Evolutionary conservation across 2,888 invertebrate species (phyloP), one percentile per base, ranked within the genome.

Genomic region (Phortica magna): DNA sequence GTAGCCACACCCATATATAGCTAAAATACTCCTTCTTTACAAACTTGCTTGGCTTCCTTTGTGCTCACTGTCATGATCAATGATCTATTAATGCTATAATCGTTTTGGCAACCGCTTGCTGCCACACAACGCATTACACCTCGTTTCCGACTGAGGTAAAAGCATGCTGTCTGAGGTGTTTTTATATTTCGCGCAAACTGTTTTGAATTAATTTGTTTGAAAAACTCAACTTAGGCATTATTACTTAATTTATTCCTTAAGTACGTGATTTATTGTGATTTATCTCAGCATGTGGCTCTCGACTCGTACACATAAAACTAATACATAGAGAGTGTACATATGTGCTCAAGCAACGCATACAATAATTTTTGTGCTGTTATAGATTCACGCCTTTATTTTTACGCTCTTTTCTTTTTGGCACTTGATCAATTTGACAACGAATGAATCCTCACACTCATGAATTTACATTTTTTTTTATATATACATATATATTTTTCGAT

Each of bases 201-300:
- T 48, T 9, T 48, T 9, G 48, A 48, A 48, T 48, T 48, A 9
- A 42, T 48, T 70, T 17, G 74, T 67, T 64, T 64, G 61, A 55
- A 68, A 48, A 53, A 12, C 43, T 2, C 72, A 70, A 17, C 68
- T 67, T 65, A 57, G 22, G 22, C 57, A 64, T 53, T 74, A 59
- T 55, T 77, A 64, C 76, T 76, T 72, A 81, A 81, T 81, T 81
- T 81, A 76, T 79, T 81, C 77, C 76, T 42, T 76, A 76, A 77
- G 77, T 67, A 80, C 77, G 76, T 80, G 81, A 87, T 85, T 87
- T 84, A 85, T 85, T 75, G 72, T 84, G 88, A 87, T 81, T 79
- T 84, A 82, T 83, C 78, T 61, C 68, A 77, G 77, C 86, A 85
- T 84, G 79, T 81, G 88, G 76, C 76, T 70, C 53, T 48, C 43